Base-by-base conservation (phyloP, 1,140 invertebrate species). In the Drosophila willistoni region DNA sequence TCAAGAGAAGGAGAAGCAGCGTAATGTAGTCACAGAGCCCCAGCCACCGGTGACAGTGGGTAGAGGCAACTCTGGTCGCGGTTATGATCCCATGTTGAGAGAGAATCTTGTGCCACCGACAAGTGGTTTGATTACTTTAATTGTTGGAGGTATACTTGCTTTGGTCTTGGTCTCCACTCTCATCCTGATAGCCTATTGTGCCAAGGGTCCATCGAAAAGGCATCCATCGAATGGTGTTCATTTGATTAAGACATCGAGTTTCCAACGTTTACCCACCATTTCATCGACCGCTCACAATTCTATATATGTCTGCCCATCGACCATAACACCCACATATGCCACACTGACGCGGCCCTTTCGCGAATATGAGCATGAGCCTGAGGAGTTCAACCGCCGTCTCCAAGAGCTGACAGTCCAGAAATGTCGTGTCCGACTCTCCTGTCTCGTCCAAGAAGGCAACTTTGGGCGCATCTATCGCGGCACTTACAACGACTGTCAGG, bases 391-490 rank as follows among this genome's bases (percentile, higher is more conserved):
- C 79, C 85, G 91, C 63, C 90, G 91, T 60, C 82, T 92, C 67
- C 77, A 90, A n/a, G 91, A 92, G 77, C 64, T 92, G 64, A 92
- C 90, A 57, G 91, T 92, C 64, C 89, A 92, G 17, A 91, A 91
- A 93, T 96, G 96, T 91, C 94, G 96, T 81, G 96, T 97, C 56
- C 94, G 96, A 77, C 93, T 97, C 70, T 95, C 95, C 68, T 96
- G 95, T 69, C 94, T 97, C 51, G 95, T 95, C 25, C 94, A 96
- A 93, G 96, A 96, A 94, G 97, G 97, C 39, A 98, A 97, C 5
- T 99, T 98, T 93, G 97, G 97, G n/a, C 95, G 96, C 68, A 96
- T 98, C 39, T 98, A 98, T 92, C 94, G 95, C 86, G 97, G 97
- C 39, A 96, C 95, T 81, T 96, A 97, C 89, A 95, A 96, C 54